Evolutionary conservation across 2,797 vertebrate species (phyloP), one percentile per base, ranked within the genome.

Genomic region (Labroides dimidiatus): DNA sequence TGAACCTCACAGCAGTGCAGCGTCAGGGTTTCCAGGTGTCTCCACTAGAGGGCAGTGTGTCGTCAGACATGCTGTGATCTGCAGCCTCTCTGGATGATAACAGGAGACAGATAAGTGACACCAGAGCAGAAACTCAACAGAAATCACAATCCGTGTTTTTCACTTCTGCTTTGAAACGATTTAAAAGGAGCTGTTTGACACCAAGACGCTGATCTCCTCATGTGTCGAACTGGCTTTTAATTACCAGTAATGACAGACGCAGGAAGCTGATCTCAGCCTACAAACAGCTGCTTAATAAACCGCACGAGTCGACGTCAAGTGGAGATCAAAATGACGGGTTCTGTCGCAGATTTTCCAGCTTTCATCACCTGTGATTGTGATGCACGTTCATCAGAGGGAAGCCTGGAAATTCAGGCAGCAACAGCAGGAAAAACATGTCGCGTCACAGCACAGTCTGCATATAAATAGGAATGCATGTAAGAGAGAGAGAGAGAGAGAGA

Each of bases 11-110:
- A 19, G 16, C 64, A 51, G 24, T 54, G 55, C 52, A 60, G 36
- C 1, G 19, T 50, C 49, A 63, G 59, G 56, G 24, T 1, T 6
- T 16, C 45, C 33, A 42, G 6, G 0, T 1, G 4, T 2, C 4
- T 20, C 75, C 93, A 84, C 80, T 56, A 87, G 92, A 73, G 88
- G 90, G 66, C 89, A 91, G 75, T 89, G 47, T 89, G 66, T 64
- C 53, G 72, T 55, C 81, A 21, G 48, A 2, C 45, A 64, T 16
- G 48, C n/a, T 1, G 11, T 49, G 37, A 10, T 50, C 69, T 15
- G 64, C 69, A 42, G 54, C 10, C 44, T 59, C 15, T 33, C 33
- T 20, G 36, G 53, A 37, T 70, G 57, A 42, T 44, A 47, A 77
- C 20, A 17, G 20, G 36, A 70, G 65, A 71, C 39, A 51, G 64